Evolutionary conservation across 2,113 vertebrate species (phyloP).

Genomic region (Psammodynastes pulverulentus): DNA sequence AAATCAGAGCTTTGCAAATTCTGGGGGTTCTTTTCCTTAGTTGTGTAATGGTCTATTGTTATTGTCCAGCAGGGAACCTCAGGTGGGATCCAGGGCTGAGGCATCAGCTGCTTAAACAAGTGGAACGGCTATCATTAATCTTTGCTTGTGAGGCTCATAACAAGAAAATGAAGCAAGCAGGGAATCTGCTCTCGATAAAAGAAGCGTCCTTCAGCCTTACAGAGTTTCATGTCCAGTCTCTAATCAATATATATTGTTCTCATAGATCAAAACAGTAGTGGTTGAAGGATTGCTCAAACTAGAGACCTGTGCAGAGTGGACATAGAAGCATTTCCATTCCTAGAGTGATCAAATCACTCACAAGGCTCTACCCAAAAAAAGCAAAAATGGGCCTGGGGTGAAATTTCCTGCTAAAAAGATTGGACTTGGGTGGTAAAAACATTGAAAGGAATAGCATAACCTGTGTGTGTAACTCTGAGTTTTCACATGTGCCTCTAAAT

Average conservation of each 20-base stretch:
- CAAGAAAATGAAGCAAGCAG: constrained; percentile 59
- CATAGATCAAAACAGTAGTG: constrained; percentile 53
- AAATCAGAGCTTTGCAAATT: constrained; percentile 43
- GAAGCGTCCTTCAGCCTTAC: constrained; percentile 55
- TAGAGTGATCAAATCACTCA: constrained; percentile 47
- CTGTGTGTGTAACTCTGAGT: neutral
- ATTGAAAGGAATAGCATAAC: neutral
- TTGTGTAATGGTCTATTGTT: constrained; percentile 45
- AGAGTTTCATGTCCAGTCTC: constrained; percentile 55
- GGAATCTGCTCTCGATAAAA: constrained; percentile 62
- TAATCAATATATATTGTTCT: constrained; percentile 63
- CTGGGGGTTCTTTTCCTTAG: constrained; percentile 44
- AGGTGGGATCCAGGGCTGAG: constrained; percentile 53
- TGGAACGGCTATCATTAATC: constrained; percentile 57
- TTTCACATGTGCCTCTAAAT: neutral
- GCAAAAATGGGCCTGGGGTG: constrained; percentile 19
- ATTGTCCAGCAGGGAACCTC: constrained; percentile 57
- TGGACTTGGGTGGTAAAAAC: constrained; percentile 5
- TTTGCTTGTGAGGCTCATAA: constrained; percentile 61
- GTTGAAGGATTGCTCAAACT: constrained; percentile 56
- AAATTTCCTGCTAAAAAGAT: constrained; percentile 3
- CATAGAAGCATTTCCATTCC: constrained; percentile 47
- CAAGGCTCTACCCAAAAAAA: constrained; percentile 34
- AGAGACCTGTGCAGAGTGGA: constrained; percentile 37
- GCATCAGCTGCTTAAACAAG: constrained; percentile 66